These are phyloP conservation scores for Chrysolina haemoptera DNA, from an alignment of 2,888 invertebrate genomes.

Conservation along the genomic window DNA sequence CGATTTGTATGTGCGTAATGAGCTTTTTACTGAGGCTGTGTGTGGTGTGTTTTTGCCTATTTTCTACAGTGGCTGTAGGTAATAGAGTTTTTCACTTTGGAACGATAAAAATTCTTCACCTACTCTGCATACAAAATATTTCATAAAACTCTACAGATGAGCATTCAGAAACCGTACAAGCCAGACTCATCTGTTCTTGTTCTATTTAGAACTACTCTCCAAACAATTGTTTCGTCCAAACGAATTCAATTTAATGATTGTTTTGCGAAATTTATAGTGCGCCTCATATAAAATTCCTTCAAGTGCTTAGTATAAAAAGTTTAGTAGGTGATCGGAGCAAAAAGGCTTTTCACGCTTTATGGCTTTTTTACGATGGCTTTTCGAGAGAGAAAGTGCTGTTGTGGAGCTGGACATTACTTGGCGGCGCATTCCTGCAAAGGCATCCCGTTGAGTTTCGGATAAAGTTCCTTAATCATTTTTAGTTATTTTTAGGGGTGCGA, in stretches of 20 bases:
- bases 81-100: no score
- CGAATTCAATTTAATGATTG: conserved; percentile 45
- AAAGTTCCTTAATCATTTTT: no score
- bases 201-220: conserved; percentile 36
- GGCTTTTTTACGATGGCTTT: conserved; percentile 19
- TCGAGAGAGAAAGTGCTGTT: background rate
- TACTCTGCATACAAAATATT: conserved; percentile 8
- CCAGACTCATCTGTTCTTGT: conserved; percentile 38
- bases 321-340: conserved; percentile 31
- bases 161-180: conserved; percentile 27
- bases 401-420: conserved; percentile 6
- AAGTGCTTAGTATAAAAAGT: conserved; percentile 36
- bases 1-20: no score
- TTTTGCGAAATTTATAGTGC: conserved; percentile 43
- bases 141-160: conserved; percentile 43
- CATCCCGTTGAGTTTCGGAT: no score
- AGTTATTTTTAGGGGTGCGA: no score
- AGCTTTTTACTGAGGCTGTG: no score
- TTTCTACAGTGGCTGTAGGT: no score
- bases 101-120: background rate
- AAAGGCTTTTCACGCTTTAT: conserved; percentile 11
- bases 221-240: conserved; percentile 41
- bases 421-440: background rate
- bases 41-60: no score
- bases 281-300: conserved; percentile 39